Evolutionary conservation across 2,888 invertebrate species (phyloP), one percentile per base, ranked within the genome.

Genomic region (Drosophila leonis): DNA sequence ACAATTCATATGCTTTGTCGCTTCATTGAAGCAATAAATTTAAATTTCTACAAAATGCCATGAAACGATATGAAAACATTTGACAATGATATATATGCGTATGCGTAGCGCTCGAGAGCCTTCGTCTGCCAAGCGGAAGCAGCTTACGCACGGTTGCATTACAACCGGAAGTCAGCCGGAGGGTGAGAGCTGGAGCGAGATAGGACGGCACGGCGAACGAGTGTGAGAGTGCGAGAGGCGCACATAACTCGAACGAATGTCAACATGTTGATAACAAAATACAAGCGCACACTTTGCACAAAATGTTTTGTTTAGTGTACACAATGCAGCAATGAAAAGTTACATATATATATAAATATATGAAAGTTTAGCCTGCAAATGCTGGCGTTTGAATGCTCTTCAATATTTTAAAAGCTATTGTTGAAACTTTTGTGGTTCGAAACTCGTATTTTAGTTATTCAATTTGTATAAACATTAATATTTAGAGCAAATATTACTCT

Each of bases 191-290:
- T 39, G 31, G 60, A 62, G 57, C 18, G 27, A 31, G 39, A 52
- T 20, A 27, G 48, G 59, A 41, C 39, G 64, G 44, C n/a, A 33
- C 39, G 42, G 24, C 29, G 5, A 24, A 27, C 10, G 63, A 20
- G 51, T 5, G 44, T 31, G 18, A 9, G n/a, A 18, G 29, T 18
- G 48, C 1, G n/a, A n/a, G 48, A 24, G 62, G 35, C n/a, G 41
- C 39, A 65, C 33, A 51, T 31, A 41, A 39, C 63, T 68, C 73
- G 73, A 71, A 72, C 64, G 82, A 87, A 84, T 84, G 90, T 89
- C 76, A 89, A 87, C 84, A 89, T 76, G 89, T 72, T 84, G 90
- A 87, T 87, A 84, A 89, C 82, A 82, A 87, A 83, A 83, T 67
- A 64, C 63, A 67, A 66, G 57, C 65, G 64, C 55, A 65, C 59